Percentiles rank a stretch among this genome's conserved stretches.
These are phyloP conservation scores for Danaus melanippus DNA, from an alignment of 1,140 invertebrate species.

Conservation along the genomic window DNA sequence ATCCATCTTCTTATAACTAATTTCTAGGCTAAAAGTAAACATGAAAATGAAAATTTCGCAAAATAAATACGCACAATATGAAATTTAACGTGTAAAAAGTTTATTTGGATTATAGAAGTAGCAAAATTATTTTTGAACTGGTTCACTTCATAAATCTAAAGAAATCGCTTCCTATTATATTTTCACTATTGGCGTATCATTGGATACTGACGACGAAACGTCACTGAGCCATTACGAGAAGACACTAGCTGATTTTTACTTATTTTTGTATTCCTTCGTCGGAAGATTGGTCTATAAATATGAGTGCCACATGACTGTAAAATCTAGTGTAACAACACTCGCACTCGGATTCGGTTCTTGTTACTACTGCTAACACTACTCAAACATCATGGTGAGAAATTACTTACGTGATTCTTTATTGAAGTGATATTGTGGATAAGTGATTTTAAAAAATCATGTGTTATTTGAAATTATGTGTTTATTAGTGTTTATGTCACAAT, in stretches of 20 bases:
- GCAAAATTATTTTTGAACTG: no score
- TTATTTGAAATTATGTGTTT: neutral
- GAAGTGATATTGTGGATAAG: slow-evolving; percentile 22
- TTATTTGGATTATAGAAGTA: no score
- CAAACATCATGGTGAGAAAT: slow-evolving; percentile 59
- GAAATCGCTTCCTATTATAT: slow-evolving; percentile 19
- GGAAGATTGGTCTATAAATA: slow-evolving; percentile 67
- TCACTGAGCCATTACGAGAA: slow-evolving; percentile 40
- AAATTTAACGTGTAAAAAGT: no score
- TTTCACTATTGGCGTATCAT: slow-evolving; percentile 36
- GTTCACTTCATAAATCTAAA: no score
- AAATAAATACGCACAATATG: no score
- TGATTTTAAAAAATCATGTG: slow-evolving; percentile 12
- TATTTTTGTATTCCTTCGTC: slow-evolving; percentile 62
- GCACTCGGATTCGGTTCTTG: slow-evolving; percentile 69
- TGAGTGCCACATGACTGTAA: slow-evolving; percentile 50
- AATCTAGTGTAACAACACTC: slow-evolving; percentile 69
- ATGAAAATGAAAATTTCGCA: no score
- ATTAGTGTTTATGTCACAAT: neutral
- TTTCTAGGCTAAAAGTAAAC: no score
- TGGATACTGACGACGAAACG: slow-evolving; percentile 34
- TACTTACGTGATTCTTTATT: slow-evolving; percentile 19
- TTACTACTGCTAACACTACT: slow-evolving; percentile 52
- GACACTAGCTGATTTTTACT: slow-evolving; percentile 54
- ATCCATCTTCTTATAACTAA: no score